These are phyloP conservation scores for Otolemur crassicaudatus DNA, from an alignment of 2,797 vertebrate species.

Conservation along the genomic window DNA sequence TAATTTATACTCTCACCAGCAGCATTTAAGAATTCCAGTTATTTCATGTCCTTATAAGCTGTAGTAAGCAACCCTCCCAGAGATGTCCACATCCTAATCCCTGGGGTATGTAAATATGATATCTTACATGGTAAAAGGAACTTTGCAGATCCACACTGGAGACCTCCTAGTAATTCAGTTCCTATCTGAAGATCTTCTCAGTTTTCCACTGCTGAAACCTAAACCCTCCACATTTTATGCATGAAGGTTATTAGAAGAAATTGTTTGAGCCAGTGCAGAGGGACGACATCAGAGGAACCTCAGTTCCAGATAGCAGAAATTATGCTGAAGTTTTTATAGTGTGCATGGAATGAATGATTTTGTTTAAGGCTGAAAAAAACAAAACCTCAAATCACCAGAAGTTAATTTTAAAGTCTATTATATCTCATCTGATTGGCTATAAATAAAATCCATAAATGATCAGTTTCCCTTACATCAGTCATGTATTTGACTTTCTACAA, in stretches of 20 bases:
- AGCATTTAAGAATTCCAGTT: neutral
- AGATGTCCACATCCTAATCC: neutral
- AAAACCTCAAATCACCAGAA: neutral
- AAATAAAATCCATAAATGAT: neutral
- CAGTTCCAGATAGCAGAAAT: neutral
- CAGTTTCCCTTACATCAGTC: neutral
- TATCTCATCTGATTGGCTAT: neutral
- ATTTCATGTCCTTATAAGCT: neutral
- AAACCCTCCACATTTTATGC: neutral
- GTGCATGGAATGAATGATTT: neutral
- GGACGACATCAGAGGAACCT: neutral
- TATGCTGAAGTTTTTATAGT: neutral
- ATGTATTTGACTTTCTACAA: neutral
- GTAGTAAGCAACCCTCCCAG: neutral
- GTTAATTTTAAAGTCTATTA: slow-evolving; percentile 27
- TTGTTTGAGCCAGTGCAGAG: neutral
- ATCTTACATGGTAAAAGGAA: neutral
- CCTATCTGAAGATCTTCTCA: neutral
- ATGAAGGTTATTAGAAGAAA: neutral
- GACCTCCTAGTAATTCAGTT: neutral
- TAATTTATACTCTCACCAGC: neutral
- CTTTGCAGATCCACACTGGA: neutral
- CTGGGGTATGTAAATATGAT: neutral
- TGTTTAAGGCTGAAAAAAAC: neutral
- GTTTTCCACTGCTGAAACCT: neutral